Percentiles rank a stretch among this genome's conserved stretches.
These are phyloP conservation scores for Megalops cyprinoides DNA, from an alignment of 2,797 vertebrate species.

Conservation along the genomic window DNA sequence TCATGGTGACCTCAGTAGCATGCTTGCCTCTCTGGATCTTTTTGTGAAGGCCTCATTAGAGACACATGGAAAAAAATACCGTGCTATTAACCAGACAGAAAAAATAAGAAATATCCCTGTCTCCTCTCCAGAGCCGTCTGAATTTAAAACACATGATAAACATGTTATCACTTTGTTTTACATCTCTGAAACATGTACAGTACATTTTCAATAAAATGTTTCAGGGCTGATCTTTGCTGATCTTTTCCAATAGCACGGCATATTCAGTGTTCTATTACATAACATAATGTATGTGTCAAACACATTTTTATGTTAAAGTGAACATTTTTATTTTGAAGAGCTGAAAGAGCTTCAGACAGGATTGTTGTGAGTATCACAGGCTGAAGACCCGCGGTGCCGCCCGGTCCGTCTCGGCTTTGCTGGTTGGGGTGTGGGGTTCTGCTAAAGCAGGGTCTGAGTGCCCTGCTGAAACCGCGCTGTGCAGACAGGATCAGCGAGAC, in stretches of 20 bases:
- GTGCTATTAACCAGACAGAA: constrained; percentile 38
- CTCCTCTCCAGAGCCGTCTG: constrained; percentile 18
- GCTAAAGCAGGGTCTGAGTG: neutral
- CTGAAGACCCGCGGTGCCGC: neutral
- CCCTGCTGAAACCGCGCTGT: neutral
- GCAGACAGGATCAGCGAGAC: neutral
- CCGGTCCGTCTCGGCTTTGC: neutral
- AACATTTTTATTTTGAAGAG: neutral
- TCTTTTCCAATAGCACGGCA: neutral
- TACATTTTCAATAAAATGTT: neutral
- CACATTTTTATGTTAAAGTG: neutral
- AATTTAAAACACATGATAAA: constrained; percentile 35
- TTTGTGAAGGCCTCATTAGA: constrained; percentile 53
- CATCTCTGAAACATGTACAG: neutral
- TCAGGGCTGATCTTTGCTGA: neutral
- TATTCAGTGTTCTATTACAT: neutral
- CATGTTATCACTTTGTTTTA: neutral
- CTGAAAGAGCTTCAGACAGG: neutral
- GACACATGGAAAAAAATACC: constrained; percentile 36
- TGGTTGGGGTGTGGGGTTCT: neutral
- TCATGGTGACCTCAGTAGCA: constrained; percentile 61
- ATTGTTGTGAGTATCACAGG: neutral
- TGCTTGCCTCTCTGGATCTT: constrained; percentile 44
- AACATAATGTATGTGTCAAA: neutral
- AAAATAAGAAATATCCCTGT: constrained; percentile 14